Evolutionary conservation across 2,113 vertebrate genomes (phyloP).

Genomic region (Indicator maculatus): DNA sequence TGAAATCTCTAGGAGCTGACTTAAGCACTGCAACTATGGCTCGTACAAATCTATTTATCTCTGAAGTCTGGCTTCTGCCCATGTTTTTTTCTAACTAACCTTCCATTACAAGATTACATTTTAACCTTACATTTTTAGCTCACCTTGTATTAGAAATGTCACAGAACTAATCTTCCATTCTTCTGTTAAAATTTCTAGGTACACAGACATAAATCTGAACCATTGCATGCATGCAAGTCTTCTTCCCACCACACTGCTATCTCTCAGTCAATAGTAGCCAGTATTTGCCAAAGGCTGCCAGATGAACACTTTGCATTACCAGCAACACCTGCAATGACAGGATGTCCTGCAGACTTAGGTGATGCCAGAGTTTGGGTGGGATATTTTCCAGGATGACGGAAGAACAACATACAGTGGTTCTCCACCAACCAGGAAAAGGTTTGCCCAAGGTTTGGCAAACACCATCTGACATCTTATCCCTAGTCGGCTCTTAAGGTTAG

Average conservation of each 20-base stretch:
- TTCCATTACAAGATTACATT: background rate
- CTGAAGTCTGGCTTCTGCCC: slow-evolving; percentile 18
- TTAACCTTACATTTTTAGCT: background rate
- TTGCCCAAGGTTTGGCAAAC: background rate
- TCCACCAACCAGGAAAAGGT: background rate
- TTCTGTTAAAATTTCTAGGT: background rate
- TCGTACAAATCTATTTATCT: slow-evolving; percentile 20
- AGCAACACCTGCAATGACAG: background rate
- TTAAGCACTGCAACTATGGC: background rate
- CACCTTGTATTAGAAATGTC: slow-evolving; percentile 21
- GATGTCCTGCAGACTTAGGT: background rate
- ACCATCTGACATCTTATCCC: background rate
- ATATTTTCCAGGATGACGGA: rapidly evolving
- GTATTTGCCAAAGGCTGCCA: background rate
- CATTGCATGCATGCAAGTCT: background rate
- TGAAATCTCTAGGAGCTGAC: slow-evolving; percentile 7
- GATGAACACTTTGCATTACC: background rate
- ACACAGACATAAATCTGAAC: background rate
- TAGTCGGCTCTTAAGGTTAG: background rate
- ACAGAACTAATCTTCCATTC: background rate
- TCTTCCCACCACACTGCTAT: background rate
- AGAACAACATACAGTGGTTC: rapidly evolving
- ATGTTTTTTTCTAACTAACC: slow-evolving; percentile 38
- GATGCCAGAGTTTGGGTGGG: background rate
- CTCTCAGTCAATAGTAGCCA: background rate